Conservation (phyloP, 2,797 vertebrate species). For the Serranus cabrilla region DNA sequence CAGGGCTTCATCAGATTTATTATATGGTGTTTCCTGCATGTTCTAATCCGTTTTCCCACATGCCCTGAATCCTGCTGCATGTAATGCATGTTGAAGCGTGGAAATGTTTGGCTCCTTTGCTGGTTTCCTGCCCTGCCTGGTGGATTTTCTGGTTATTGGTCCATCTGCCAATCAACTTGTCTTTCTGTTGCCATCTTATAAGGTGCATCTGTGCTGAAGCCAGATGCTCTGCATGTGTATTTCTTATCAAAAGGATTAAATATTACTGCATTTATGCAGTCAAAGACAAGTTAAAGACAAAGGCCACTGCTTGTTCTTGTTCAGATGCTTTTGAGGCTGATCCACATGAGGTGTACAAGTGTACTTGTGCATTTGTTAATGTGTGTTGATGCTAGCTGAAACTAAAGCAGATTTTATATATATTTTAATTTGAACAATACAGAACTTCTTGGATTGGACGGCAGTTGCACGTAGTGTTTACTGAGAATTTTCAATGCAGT, state of each 20-base stretch:
- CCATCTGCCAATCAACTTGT: background rate
- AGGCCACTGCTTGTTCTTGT: too few species aligned
- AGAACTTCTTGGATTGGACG: too few species aligned
- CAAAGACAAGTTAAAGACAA: too few species aligned
- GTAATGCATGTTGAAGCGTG: conserved; percentile 9
- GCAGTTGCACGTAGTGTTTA: too few species aligned
- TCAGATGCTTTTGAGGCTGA: too few species aligned
- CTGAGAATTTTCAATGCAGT: too few species aligned
- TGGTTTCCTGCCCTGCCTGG: background rate
- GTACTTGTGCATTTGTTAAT: too few species aligned
- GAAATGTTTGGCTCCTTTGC: background rate
- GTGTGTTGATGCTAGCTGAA: too few species aligned
- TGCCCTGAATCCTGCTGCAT: conserved; percentile 40
- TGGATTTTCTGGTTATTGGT: conserved; percentile 8
- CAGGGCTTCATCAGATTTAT: conserved; percentile 38
- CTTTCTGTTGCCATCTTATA: background rate
- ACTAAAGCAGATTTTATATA: too few species aligned
- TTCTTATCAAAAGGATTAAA: background rate
- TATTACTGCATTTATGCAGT: too few species aligned
- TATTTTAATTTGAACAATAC: too few species aligned
- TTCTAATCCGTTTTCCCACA: conserved; percentile 8
- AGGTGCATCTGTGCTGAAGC: conserved; percentile 9
- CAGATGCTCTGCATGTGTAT: background rate
- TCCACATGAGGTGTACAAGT: too few species aligned
- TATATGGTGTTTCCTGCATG: conserved; percentile 18